Conservation (phyloP, 2,888 invertebrate species). For the Mesodorylaimus sp. region DNA sequence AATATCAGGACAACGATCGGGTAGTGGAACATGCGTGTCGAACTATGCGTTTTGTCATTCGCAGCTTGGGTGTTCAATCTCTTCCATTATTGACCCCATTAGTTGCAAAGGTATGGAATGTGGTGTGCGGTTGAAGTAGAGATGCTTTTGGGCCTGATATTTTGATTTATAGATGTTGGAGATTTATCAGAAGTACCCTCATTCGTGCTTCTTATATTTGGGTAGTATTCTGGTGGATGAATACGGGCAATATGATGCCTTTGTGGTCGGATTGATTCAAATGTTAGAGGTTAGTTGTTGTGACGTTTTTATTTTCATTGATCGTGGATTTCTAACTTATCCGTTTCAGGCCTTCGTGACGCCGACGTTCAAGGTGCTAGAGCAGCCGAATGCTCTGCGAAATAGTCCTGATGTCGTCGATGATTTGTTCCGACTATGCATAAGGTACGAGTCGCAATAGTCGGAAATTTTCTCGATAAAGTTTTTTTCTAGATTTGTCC, state of each 20-base stretch:
- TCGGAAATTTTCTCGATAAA: background rate
- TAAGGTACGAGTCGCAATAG: conserved; percentile 35
- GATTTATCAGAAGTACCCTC: conserved; percentile 50
- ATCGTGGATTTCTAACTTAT: background rate
- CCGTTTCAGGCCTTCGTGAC: conserved; percentile 32
- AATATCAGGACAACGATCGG: conserved; percentile 56
- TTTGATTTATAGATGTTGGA: conserved; percentile 38
- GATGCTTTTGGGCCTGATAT: background rate
- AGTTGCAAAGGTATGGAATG: conserved; percentile 58
- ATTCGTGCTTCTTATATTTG: conserved; percentile 75
- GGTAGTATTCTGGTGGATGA: conserved; percentile 70
- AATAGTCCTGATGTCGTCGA: conserved; percentile 96
- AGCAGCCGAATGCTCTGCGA: conserved; percentile 54
- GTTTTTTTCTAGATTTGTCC: conserved; percentile 44
- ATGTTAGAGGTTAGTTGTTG: conserved; percentile 53
- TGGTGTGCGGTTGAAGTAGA: no score
- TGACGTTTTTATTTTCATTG: conserved; percentile 4
- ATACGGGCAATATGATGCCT: conserved; percentile 51
- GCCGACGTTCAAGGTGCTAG: conserved; percentile 45
- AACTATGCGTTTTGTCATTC: conserved; percentile 64
- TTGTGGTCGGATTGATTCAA: conserved; percentile 56
- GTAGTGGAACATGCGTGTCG: conserved; percentile 82
- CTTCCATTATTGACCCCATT: conserved; percentile 57
- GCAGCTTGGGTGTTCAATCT: conserved; percentile 61
- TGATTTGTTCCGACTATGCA: conserved; percentile 72